Conservation (phyloP, 2,888 invertebrate species). For the Lymantria monacha region DNA sequence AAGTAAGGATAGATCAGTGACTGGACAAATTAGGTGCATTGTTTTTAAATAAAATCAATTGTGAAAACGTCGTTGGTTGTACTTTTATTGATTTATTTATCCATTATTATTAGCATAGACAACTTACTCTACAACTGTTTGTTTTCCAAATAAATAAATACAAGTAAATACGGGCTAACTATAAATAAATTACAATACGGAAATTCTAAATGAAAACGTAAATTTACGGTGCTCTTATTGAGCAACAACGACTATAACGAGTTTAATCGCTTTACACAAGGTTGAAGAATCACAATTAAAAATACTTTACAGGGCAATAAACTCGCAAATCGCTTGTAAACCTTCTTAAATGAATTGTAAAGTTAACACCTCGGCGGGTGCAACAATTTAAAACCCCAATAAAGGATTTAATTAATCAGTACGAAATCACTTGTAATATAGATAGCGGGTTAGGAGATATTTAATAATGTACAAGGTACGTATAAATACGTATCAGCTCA, state of each 20-base stretch:
- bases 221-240: conserved; percentile 42
- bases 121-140: too few species aligned
- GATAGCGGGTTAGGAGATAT: too few species aligned
- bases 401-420: conserved; percentile 25
- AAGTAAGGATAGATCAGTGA: too few species aligned
- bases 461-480: too few species aligned
- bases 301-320: conserved; percentile 57
- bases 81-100: too few species aligned
- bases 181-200: neutral
- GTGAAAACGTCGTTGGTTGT: too few species aligned
- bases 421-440: neutral
- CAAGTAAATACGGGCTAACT: neutral
- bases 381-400: conserved; percentile 20
- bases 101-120: too few species aligned
- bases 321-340: conserved; percentile 58
- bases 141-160: neutral
- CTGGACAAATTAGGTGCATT: too few species aligned
- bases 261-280: conserved; percentile 50
- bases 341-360: conserved; percentile 41
- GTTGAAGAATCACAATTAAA: conserved; percentile 59
- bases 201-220: conserved; percentile 15
- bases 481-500: too few species aligned
- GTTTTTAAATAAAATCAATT: too few species aligned
- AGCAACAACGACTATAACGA: conserved; percentile 34
- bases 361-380: conserved; percentile 34